Conservation (phyloP, 1,140 invertebrate species). For the Tetramorium parvispinum region DNA sequence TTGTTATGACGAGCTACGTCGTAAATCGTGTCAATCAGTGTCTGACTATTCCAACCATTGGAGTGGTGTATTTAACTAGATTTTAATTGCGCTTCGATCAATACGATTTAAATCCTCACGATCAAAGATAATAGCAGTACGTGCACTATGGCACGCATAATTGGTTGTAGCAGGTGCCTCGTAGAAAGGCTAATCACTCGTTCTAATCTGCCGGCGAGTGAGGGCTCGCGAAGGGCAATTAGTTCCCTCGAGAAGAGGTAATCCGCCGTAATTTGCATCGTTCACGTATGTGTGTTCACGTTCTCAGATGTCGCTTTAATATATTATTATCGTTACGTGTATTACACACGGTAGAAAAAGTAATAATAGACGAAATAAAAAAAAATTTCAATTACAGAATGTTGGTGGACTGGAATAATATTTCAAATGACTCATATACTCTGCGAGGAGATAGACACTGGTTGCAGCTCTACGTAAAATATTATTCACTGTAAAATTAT, state of each 20-base stretch:
- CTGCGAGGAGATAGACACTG: not conserved
- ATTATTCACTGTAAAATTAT: not conserved
- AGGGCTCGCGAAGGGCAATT: slow-evolving; percentile 40
- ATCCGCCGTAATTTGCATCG: slow-evolving; percentile 45
- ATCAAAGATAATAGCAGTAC: slow-evolving; percentile 44
- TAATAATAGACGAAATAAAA: not conserved
- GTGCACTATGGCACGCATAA: slow-evolving; percentile 22
- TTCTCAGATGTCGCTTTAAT: slow-evolving; percentile 9
- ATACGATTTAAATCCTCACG: slow-evolving; percentile 29
- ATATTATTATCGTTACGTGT: not conserved
- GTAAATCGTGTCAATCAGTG: slow-evolving; percentile 17
- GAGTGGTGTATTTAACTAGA: not conserved
- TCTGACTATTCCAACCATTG: not conserved
- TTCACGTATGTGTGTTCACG: slow-evolving; percentile 14
- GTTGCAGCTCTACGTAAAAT: not conserved
- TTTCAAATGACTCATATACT: not conserved
- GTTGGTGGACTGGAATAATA: not conserved
- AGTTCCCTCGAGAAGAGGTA: slow-evolving; percentile 48
- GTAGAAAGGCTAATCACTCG: slow-evolving; percentile 47
- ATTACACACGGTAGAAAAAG: not conserved
- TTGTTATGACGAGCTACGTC: not conserved
- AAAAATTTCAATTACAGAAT: not conserved
- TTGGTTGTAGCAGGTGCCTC: slow-evolving; percentile 38
- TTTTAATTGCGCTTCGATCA: slow-evolving; percentile 16
- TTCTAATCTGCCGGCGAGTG: slow-evolving; percentile 39